A percentile compares a stretch with the other conserved stretches of the same genome.
phyloP scores from a whole-genome alignment of 1,140 invertebrate genomes.

The Copidosoma floridanum region DNA sequence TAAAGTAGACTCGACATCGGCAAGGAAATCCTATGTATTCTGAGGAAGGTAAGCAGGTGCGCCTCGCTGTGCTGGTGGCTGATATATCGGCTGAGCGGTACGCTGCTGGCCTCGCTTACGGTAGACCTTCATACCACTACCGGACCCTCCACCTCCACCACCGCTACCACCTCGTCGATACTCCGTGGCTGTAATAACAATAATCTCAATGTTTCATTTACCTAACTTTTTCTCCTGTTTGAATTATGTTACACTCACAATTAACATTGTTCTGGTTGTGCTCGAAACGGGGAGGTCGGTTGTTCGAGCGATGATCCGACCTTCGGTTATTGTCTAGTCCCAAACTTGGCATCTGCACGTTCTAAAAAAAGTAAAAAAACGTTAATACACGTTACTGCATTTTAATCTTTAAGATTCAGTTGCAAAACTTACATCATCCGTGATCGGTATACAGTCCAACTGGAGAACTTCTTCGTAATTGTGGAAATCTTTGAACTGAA shows the following conservation, averaged over 20 bases:
- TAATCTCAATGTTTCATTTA: too few species aligned
- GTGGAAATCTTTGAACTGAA: conserved; percentile 82
- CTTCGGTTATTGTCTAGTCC: conserved; percentile 34
- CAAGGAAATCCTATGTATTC: conserved; percentile 7
- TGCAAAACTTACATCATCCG: conserved; percentile 46
- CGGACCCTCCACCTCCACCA: conserved; percentile 25
- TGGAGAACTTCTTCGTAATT: conserved; percentile 86
- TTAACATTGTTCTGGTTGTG: conserved; percentile 44
- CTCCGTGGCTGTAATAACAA: conserved; percentile 37
- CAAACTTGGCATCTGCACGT: conserved; percentile 27
- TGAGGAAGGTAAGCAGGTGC: conserved; percentile 1
- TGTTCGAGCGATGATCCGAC: conserved; percentile 38
- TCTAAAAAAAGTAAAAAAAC: conserved; percentile 27
- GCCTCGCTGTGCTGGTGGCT: conserved; percentile 49
- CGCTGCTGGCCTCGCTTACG: conserved; percentile 45
- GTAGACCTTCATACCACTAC: conserved; percentile 38
- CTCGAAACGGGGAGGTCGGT: conserved; percentile 45
- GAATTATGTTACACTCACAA: too few species aligned
- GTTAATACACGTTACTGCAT: too few species aligned
- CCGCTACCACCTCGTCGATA: conserved; percentile 43
- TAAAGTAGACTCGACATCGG: too few species aligned
- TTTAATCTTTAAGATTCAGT: not conserved
- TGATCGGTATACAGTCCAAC: conserved; percentile 71
- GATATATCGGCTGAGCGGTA: conserved; percentile 51
- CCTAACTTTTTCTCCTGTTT: not conserved